A percentile compares a stretch with the other conserved stretches of the same genome.
These are phyloP conservation scores for Platycheirus rosarum DNA, from an alignment of 2,888 invertebrate species.

Conservation along the genomic window DNA sequence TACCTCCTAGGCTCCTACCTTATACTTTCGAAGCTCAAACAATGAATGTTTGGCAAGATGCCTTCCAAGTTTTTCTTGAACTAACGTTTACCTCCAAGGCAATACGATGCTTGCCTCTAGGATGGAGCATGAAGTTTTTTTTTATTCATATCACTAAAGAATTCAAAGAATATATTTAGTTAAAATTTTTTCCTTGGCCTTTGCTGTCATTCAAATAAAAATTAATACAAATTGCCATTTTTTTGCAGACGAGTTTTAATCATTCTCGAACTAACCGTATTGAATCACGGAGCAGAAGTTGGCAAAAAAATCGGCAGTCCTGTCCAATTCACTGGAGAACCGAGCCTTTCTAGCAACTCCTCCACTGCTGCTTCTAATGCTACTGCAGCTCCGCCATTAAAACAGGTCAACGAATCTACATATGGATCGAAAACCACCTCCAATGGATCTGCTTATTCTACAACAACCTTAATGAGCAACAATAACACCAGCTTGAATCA, in stretches of 20 bases:
- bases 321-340: slow-evolving; percentile 85
- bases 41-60: too few relatives aligned
- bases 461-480: slow-evolving; percentile 66
- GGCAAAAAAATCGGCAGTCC: slow-evolving; percentile 92
- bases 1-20: too few relatives aligned
- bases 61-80: too few relatives aligned
- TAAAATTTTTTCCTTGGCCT: too few relatives aligned
- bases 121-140: too few relatives aligned
- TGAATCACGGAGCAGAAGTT: slow-evolving; percentile 88
- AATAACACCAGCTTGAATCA: slow-evolving; percentile 76
- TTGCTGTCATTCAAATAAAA: too few relatives aligned
- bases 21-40: too few relatives aligned
- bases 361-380: slow-evolving; percentile 68
- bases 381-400: slow-evolving; percentile 74
- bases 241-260: slow-evolving; percentile 92
- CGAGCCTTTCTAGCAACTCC: slow-evolving; percentile 73
- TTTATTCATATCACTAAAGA: too few relatives aligned
- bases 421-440: slow-evolving; percentile 71
- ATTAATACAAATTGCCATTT: not conserved
- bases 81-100: too few relatives aligned
- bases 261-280: slow-evolving; percentile 89
- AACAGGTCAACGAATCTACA: slow-evolving; percentile 59
- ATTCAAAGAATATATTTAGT: too few relatives aligned
- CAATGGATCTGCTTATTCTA: slow-evolving; percentile 24
- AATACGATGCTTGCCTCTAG: too few relatives aligned